Percentiles rank a stretch among this genome's conserved stretches.
Evolutionary conservation across 2,797 vertebrate species (phyloP).

Genomic region (Melanotaenia boesemani): DNA sequence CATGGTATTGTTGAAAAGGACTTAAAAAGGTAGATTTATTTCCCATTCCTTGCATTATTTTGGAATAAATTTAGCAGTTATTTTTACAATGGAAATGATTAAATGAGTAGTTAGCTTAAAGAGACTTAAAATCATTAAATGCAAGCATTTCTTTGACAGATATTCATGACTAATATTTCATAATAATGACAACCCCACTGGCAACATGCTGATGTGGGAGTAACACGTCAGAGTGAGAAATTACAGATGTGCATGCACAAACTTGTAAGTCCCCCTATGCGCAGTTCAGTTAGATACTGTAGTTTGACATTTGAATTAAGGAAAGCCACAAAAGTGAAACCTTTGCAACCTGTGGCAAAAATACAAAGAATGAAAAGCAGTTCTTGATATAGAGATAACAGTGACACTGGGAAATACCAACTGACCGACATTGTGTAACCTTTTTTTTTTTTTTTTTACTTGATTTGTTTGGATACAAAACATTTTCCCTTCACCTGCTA

Average conservation of each 20-base stretch:
- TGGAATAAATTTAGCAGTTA: too few relatives aligned
- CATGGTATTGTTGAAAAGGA: background rate
- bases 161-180: background rate
- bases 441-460: background rate
- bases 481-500: constrained; percentile 42
- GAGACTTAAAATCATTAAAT: too few relatives aligned
- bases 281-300: background rate
- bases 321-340: background rate
- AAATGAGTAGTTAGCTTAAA: too few relatives aligned
- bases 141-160: too few relatives aligned
- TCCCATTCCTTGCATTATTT: too few relatives aligned
- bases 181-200: constrained; percentile 39
- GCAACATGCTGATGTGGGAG: constrained; percentile 42
- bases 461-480: background rate
- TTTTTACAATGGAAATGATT: too few relatives aligned
- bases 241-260: constrained; percentile 30
- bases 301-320: background rate
- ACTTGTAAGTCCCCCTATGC: background rate
- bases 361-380: background rate
- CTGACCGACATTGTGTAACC: background rate
- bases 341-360: background rate
- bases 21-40: background rate
- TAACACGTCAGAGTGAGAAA: constrained; percentile 12
- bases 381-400: too few relatives aligned
- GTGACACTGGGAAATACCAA: too few relatives aligned